A percentile compares a stretch with the other conserved stretches of the same genome.
Conservation (phyloP, 2,797 vertebrate species). For the Syndactyla subalaris region DNA sequence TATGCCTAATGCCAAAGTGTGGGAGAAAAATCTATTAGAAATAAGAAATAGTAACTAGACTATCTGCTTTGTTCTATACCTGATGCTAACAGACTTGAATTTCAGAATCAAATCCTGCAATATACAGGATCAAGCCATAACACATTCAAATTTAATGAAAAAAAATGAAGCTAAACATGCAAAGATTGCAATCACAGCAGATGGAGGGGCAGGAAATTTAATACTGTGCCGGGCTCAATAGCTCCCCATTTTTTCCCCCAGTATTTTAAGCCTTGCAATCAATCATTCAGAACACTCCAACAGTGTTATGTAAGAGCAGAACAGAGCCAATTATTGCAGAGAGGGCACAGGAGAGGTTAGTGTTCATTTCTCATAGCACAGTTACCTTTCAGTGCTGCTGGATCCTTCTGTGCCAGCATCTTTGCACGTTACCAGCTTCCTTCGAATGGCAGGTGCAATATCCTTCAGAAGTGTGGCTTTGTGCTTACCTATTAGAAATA, state of each 20-base stretch:
- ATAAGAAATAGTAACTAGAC: background rate
- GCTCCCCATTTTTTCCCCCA: background rate
- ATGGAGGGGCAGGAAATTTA: background rate
- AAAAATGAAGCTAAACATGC: background rate
- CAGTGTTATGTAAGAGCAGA: background rate
- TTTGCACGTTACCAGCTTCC: constrained; percentile 77
- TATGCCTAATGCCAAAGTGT: background rate
- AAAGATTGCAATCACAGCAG: background rate
- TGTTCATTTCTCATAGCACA: background rate
- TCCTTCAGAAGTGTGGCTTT: constrained; percentile 75
- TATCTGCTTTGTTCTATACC: background rate
- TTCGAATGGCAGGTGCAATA: constrained; percentile 77
- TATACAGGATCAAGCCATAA: background rate
- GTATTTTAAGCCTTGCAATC: background rate
- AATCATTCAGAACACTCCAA: background rate
- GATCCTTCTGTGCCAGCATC: constrained; percentile 71
- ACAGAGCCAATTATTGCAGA: background rate
- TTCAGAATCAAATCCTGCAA: background rate
- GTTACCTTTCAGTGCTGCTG: constrained; percentile 81
- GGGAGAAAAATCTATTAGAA: background rate
- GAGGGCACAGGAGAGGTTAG: background rate
- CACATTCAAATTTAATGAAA: background rate
- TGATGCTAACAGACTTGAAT: background rate
- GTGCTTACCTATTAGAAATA: constrained; percentile 74
- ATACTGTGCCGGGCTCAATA: background rate